Base-by-base conservation (phyloP, 2,888 invertebrate species). In the Fragum fragum region DNA sequence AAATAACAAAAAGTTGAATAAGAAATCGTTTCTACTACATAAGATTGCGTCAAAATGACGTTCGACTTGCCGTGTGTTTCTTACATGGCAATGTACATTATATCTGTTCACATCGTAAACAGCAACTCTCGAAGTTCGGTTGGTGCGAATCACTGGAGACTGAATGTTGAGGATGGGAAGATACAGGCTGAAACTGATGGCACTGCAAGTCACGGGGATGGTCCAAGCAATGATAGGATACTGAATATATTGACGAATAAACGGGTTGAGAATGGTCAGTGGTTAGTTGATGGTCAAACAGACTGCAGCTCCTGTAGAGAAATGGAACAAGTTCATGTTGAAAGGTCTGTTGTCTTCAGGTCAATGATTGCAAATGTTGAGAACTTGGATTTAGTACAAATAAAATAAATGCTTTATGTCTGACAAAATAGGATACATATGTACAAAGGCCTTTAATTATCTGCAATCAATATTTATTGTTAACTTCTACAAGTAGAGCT, bases 51-150 rank as follows among this genome's bases (percentile, higher is more conserved):
- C 52, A 89, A 76, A 85, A 92, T 93, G 93, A 85, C 92, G 55
- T 90, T 88, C 85, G 93, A 93, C 61, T 80, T 92, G 88, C 93
- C 93, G 63, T 92, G 93, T 87, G 88, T 92, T 71, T 94, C 94
- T 92, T 96, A 96, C 95, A 95, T 96, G 95, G 95, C 96, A 92
- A 94, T 97, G 91, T 97, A 97, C 94, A 95, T 97, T 93, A 96
- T 97, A 94, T 96, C 96, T 88, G 96, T 97, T 93, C 96, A 97
- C 95, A 96, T 97, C 91, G 96, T 97, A 91, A 94, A 96, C 85
- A 97, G 96, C 87, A 97, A 97, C 95, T 97, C 97, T 52, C 96
- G 97, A 89, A 97, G 97, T 95, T 97, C 97, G 53, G 96, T 97
- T 87, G 97, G 97, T 23, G 97, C 97, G 73, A 97, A 96, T 90